These are phyloP conservation scores for Bucco capensis DNA, from an alignment of 2,113 vertebrate genomes.

Conservation along the genomic window DNA sequence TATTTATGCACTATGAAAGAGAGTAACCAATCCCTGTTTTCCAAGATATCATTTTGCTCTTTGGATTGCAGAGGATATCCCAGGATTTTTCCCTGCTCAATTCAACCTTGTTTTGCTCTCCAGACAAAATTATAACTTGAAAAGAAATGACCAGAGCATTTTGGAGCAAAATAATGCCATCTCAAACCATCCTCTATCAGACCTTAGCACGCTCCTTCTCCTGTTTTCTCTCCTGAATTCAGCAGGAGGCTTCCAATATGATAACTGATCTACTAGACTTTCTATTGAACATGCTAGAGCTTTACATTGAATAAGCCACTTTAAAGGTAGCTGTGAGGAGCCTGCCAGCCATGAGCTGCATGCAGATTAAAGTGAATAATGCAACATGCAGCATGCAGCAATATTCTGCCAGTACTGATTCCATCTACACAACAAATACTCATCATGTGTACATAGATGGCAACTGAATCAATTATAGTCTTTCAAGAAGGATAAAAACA, in stretches of 20 bases:
- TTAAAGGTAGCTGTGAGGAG: conserved; percentile 66
- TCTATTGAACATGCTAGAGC: conserved; percentile 53
- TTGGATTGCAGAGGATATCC: background rate
- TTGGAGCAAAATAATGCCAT: background rate
- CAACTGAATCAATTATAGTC: conserved; percentile 61
- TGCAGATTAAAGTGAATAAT: conserved; percentile 75
- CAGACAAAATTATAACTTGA: background rate
- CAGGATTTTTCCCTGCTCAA: background rate
- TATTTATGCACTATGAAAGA: background rate
- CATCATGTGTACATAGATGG: conserved; percentile 29
- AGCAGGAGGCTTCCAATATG: conserved; percentile 56
- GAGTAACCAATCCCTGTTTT: background rate
- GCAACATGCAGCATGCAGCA: conserved; percentile 68
- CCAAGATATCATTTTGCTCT: background rate
- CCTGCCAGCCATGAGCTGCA: conserved; percentile 65
- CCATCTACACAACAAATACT: conserved; percentile 68
- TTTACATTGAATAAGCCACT: conserved; percentile 58
- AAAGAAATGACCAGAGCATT: conserved; percentile 36
- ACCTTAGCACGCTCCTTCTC: background rate
- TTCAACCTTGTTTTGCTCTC: conserved; percentile 3
- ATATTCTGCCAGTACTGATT: conserved; percentile 60
- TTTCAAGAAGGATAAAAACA: conserved; percentile 56
- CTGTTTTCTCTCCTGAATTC: conserved; percentile 57
- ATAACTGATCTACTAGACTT: conserved; percentile 62
- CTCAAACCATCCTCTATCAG: conserved; percentile 23